Conservation (phyloP, 2,797 vertebrate species). For the Fratercula arctica region DNA sequence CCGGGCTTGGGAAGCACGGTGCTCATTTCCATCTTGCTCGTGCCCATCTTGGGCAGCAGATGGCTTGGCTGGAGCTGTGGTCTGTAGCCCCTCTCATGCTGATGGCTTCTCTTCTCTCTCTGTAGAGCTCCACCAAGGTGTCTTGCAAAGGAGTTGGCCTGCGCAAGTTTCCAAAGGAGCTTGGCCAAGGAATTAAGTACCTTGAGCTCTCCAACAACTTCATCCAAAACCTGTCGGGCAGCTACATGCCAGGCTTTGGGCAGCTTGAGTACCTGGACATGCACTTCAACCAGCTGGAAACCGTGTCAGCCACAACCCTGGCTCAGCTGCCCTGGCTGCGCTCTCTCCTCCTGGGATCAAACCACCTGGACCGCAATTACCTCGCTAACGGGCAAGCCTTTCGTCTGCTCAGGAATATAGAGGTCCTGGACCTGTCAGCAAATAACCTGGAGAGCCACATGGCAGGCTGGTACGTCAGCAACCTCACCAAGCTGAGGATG, state of each 20-base stretch:
- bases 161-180: constrained; percentile 72
- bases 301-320: constrained; percentile 75
- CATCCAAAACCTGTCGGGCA: constrained; percentile 76
- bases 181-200: constrained; percentile 71
- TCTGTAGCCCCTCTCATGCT: background rate
- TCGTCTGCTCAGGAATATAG: constrained; percentile 64
- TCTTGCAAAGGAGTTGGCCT: constrained; percentile 79
- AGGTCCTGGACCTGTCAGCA: constrained; percentile 79
- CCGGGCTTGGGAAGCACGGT: background rate
- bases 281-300: constrained; percentile 80
- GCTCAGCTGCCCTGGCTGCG: constrained; percentile 73
- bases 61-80: background rate
- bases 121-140: constrained; percentile 2
- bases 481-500: constrained; percentile 72
- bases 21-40: background rate
- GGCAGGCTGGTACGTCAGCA: constrained; percentile 75
- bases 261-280: constrained; percentile 79
- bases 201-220: constrained; percentile 85
- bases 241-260: constrained; percentile 57
- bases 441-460: constrained; percentile 77
- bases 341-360: constrained; percentile 78
- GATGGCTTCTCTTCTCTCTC: background rate
- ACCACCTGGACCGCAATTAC: constrained; percentile 74
- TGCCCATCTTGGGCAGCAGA: background rate
- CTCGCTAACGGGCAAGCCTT: constrained; percentile 73